Evolutionary conservation across 2,797 vertebrate species (phyloP).

Genomic region (Neosilurus mollespiculum): DNA sequence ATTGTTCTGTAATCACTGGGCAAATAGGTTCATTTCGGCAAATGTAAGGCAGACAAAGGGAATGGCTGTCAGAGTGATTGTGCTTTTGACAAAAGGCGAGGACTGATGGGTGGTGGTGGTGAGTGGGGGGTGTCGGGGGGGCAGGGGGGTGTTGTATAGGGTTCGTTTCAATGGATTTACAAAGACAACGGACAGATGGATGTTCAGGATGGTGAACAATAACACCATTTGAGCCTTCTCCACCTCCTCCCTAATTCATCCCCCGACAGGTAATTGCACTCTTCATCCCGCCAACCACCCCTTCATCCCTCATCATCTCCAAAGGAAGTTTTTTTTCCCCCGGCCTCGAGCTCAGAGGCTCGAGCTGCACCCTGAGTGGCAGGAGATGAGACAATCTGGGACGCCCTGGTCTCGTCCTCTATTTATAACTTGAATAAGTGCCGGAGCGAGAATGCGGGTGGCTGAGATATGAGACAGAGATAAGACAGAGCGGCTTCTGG

Average conservation of each 20-base stretch:
- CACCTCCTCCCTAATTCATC: conserved; percentile 66
- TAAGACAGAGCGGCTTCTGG: conserved; percentile 14
- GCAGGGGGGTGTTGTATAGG: not conserved
- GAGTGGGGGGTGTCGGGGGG: no score
- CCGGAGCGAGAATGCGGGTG: not conserved
- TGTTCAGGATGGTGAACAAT: conserved; percentile 30
- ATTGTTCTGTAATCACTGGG: conserved; percentile 37
- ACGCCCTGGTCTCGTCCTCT: conserved; percentile 59
- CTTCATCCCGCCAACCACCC: conserved; percentile 84
- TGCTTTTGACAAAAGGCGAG: conserved; percentile 47
- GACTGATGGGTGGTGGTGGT: conserved; percentile 13
- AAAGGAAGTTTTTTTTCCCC: conserved; percentile 59
- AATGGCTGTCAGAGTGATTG: conserved; percentile 21
- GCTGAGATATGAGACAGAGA: conserved; percentile 26
- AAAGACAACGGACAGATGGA: conserved; percentile 48
- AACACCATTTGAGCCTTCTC: conserved; percentile 50
- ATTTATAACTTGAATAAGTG: conserved; percentile 56
- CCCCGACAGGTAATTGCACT: conserved; percentile 81
- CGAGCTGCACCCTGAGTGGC: conserved; percentile 64
- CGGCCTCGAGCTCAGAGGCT: conserved; percentile 55
- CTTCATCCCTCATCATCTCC: conserved; percentile 53
- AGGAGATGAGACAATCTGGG: conserved; percentile 63
- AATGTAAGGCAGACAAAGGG: conserved; percentile 2
- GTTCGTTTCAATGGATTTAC: conserved; percentile 42
- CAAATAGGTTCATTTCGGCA: conserved; percentile 47